These are phyloP conservation scores for Leptodactylus fallax DNA, from an alignment of 2,797 vertebrate genomes.

Conservation along the genomic window DNA sequence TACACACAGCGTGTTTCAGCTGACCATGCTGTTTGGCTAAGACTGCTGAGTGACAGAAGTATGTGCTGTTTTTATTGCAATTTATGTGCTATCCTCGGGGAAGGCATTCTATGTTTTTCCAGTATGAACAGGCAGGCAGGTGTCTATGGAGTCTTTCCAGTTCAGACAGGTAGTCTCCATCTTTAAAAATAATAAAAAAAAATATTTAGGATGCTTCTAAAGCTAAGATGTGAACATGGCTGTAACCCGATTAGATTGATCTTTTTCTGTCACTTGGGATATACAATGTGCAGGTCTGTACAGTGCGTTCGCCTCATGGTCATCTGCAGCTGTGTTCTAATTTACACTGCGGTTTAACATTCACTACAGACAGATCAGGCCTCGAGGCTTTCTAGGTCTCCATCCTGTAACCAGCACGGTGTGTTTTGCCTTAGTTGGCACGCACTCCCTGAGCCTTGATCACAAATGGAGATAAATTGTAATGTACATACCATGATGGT, in stretches of 20 bases:
- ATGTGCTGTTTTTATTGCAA: slow-evolving; percentile 7
- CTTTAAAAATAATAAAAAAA: not conserved
- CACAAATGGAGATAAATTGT: not conserved
- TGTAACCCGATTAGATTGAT: not conserved
- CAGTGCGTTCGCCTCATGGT: not conserved
- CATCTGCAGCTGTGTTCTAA: slow-evolving; percentile 1
- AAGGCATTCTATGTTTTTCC: slow-evolving; percentile 9
- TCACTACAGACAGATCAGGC: not conserved
- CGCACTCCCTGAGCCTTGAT: not conserved
- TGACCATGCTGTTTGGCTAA: not conserved
- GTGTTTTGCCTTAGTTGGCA: not conserved
- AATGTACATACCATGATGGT: not conserved
- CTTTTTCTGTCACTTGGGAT: not conserved
- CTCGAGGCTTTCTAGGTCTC: not conserved
- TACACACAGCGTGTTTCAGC: not conserved
- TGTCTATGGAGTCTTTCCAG: slow-evolving; percentile 28
- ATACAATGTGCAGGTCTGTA: not conserved
- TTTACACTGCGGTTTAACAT: not conserved
- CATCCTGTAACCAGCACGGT: not conserved
- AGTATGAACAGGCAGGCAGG: not conserved
- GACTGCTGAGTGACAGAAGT: too few species aligned
- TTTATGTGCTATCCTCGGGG: not conserved
- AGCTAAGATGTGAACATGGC: not conserved
- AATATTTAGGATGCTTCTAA: slow-evolving; percentile 7
- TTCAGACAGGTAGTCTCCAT: slow-evolving; percentile 21